These are phyloP conservation scores for Barypeithes pellucidus DNA, from an alignment of 2,888 invertebrate species.

Conservation along the genomic window DNA sequence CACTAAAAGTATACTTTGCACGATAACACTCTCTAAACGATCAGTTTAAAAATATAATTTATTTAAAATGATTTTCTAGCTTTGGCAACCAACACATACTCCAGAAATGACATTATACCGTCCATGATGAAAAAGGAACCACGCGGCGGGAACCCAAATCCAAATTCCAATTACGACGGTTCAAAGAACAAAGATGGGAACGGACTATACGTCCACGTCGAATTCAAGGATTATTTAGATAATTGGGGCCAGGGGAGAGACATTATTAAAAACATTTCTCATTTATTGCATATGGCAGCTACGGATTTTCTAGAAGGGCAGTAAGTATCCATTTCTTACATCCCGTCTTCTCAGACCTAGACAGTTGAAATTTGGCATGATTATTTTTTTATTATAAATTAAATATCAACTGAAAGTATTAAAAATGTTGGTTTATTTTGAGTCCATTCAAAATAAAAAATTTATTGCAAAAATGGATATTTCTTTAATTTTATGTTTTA, in stretches of 20 bases:
- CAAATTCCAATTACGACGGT: constrained; percentile 71
- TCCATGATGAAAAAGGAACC: constrained; percentile 70
- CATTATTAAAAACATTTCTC: constrained; percentile 80
- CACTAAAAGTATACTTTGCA: too few species aligned
- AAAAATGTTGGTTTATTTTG: too few species aligned
- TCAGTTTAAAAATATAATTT: too few species aligned
- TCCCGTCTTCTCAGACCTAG: too few species aligned
- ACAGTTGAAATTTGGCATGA: too few species aligned
- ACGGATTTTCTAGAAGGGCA: constrained; percentile 77
- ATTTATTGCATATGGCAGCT: constrained; percentile 79
- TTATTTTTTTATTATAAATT: too few species aligned
- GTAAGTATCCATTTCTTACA: constrained; percentile 68
- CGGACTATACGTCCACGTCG: constrained; percentile 85
- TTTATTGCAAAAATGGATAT: too few species aligned
- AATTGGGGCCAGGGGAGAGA: constrained; percentile 83
- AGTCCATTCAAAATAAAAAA: too few species aligned
- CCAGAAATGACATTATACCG: constrained; percentile 52
- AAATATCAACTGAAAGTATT: too few species aligned
- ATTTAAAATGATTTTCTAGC: constrained; percentile 27
- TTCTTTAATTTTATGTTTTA: too few species aligned
- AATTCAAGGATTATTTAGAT: constrained; percentile 80
- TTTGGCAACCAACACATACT: constrained; percentile 2
- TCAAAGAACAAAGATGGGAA: constrained; percentile 75
- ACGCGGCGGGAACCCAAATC: constrained; percentile 65
- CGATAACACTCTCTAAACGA: too few species aligned